Percentiles rank a stretch among this genome's conserved stretches.
Evolutionary conservation across 2,113 vertebrate genomes (phyloP).

Genomic region (Pangasianodon hypophthalmus): DNA sequence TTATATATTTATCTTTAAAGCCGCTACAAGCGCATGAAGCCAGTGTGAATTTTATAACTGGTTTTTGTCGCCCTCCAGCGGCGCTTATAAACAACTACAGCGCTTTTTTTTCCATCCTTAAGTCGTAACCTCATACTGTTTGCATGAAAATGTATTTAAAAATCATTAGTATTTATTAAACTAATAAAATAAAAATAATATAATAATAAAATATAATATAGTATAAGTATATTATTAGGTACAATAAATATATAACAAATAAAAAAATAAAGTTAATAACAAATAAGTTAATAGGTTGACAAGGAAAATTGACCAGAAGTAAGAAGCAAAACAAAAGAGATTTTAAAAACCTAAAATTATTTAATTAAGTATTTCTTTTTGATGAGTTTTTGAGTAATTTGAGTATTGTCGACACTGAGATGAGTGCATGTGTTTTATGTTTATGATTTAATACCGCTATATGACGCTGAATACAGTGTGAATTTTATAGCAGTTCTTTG

Average conservation of each 20-base stretch:
- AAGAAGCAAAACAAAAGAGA: background rate
- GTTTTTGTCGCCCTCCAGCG: background rate
- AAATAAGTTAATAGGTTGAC: background rate
- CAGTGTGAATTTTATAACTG: too few relatives aligned
- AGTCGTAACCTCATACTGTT: background rate
- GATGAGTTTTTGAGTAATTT: background rate
- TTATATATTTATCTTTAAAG: background rate
- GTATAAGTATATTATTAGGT: too few relatives aligned
- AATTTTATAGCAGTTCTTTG: conserved; percentile 48
- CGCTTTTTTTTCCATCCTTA: background rate
- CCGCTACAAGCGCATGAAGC: too few relatives aligned
- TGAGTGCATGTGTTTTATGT: background rate
- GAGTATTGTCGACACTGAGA: background rate
- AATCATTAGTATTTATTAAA: background rate
- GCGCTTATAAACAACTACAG: background rate
- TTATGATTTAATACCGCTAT: background rate
- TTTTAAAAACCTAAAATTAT: too few relatives aligned
- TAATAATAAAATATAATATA: background rate
- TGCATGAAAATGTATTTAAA: background rate
- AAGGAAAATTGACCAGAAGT: background rate
- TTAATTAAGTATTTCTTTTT: background rate
- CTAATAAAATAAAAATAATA: background rate
- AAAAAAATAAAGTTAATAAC: background rate
- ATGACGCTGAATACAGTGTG: background rate
- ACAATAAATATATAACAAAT: background rate